Evolutionary conservation across 2,797 vertebrate genomes (phyloP).

Genomic region (Orestias chungarensis): DNA sequence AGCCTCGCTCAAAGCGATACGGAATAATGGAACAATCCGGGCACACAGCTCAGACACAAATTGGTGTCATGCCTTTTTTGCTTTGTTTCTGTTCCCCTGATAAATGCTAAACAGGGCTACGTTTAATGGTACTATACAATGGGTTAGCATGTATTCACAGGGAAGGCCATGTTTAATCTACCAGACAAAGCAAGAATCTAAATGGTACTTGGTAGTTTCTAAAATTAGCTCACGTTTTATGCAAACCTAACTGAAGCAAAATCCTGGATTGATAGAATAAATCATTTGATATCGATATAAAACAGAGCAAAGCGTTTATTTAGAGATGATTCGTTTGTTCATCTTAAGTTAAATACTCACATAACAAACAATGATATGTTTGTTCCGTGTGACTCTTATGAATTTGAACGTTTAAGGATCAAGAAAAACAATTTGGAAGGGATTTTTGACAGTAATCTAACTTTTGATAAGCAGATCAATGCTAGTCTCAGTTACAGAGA

Average conservation of each 20-base stretch:
- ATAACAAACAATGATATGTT: too few relatives aligned
- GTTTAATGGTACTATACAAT: constrained; percentile 15
- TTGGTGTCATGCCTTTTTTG: constrained; percentile 22
- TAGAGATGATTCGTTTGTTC: too few relatives aligned
- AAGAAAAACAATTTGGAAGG: too few relatives aligned
- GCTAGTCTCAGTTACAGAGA: too few relatives aligned
- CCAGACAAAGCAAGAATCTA: neutral
- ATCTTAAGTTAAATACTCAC: too few relatives aligned
- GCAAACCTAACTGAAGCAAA: too few relatives aligned
- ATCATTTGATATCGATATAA: neutral
- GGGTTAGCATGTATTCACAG: neutral
- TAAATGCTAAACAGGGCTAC: neutral
- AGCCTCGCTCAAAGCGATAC: constrained; percentile 33
- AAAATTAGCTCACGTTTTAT: neutral
- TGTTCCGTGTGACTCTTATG: too few relatives aligned
- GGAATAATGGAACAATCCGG: constrained; percentile 4
- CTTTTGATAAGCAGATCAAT: too few relatives aligned
- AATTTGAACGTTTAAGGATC: too few relatives aligned
- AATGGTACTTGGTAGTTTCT: too few relatives aligned
- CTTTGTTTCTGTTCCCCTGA: neutral
- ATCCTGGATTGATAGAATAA: too few relatives aligned
- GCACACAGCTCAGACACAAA: constrained; percentile 21
- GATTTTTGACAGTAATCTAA: too few relatives aligned
- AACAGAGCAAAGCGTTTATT: neutral
- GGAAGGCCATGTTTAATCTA: neutral